Base-by-base conservation (phyloP, 2,888 invertebrate species). In the Eupeodes latifasciatus region DNA sequence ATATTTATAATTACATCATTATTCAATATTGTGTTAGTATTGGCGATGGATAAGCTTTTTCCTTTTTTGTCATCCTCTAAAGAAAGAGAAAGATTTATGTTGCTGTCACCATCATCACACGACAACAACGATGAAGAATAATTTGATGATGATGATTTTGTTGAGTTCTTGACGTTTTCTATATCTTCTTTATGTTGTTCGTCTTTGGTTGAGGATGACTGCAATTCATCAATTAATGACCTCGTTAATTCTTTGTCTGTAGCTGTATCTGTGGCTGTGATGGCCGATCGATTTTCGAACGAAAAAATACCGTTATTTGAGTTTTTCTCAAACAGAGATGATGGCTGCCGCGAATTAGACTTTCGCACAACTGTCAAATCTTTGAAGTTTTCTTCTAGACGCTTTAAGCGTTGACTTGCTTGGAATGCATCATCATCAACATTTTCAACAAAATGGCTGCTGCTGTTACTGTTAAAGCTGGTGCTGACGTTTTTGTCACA, bases 361-460 rank as follows among this genome's bases (percentile, higher is more conserved):
- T 89, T 89, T 71, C 89, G 81, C 72, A 89, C 82, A 85, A 90
- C 83, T 81, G 89, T 85, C 79, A 89, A 90, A 90, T 92, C 92
- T 91, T 92, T 92, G 90, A 93, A 93, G 91, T 93, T 92, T 89
- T 93, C 92, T 91, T 94, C 94, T 76, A 95, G 91, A 81, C 94
- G 93, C 90, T 94, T 94, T 78, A 95, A 91, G 69, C 95, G 92
- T 76, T 94, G 94, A 90, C 93, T 94, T 66, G 93, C 93, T 90
- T 94, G 94, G 89, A 94, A 94, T 57, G 91, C 90, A 89, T 90
- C 90, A 40, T 89, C 62, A 16, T 62, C 62, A 62, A 44, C 62
- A 16, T 55, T 89, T 82, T 89, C 83, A 49, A 81, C 81, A 79
- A 84, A 76, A 77, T 87, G 85, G 79, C 89, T 81, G 61, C 12